Base-by-base conservation (phyloP, 2,113 vertebrate genomes). In the Crotalus tigris region DNA sequence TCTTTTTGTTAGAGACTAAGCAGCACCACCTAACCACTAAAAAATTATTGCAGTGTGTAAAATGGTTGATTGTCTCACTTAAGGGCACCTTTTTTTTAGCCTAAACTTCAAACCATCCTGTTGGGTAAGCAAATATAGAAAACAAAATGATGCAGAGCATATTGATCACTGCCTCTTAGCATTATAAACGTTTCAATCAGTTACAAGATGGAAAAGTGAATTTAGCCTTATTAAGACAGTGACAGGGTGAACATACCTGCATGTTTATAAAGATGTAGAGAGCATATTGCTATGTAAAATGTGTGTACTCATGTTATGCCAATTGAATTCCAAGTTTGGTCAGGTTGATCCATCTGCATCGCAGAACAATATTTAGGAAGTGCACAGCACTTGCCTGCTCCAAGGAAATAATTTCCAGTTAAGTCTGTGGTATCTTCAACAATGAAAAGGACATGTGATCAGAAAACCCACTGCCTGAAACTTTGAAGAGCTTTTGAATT, bases 21-120 rank as follows among this genome's bases (percentile, higher is more conserved):
- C 33, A 13, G 13, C 13, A 86, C 85, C 81, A 61, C 94, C 89
- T 92, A 57, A 61, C 89, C 1, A 5, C 88, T 94, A 86, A 94
- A 89, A 93, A 94, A 92, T 95, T 59, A 95, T 90, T 92, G 75
- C 89, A 91, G 5, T 10, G 29, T 94, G 90, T 90, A 94, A 91
- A 61, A 96, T 95, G 51, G 92, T 92, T 2, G 2, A 93, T 59
- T 96, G 3, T 94, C 54, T 96, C 44, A 21, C 58, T 94, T 95
- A 93, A 94, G 96, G 92, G 90, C 9, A 5, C 19, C 19, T 59
- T 53, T 90, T 90, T 85, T 85, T 29, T 17, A 13, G 1, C n/a
- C 93, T 93, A 59, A 97, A 91, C 57, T 94, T 92, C 53, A 90
- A 57, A 64, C 26, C 93, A 89, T 91, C 87, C 24, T 95, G 95